A percentile compares a stretch with the other conserved stretches of the same genome.
Conservation (phyloP, 2,113 vertebrate genomes). For the Colossoma macropomum region DNA sequence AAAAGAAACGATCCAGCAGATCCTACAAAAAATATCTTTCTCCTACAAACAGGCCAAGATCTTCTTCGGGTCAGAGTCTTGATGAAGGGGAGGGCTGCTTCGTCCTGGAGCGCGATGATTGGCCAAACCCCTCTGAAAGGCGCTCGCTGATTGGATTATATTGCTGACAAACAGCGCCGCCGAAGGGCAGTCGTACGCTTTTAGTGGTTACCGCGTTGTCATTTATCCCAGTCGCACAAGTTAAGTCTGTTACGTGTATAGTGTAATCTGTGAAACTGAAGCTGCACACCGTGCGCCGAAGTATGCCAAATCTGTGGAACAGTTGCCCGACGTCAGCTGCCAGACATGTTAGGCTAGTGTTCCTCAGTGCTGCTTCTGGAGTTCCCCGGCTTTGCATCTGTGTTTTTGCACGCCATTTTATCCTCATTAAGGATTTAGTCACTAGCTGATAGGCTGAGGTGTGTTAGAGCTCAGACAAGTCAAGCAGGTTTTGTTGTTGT, state of each 20-base stretch:
- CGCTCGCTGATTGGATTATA: constrained; percentile 63
- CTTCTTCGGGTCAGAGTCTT: constrained; percentile 82
- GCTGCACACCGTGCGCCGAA: background rate
- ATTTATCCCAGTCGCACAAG: constrained; percentile 20
- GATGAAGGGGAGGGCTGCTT: constrained; percentile 77
- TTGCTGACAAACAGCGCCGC: constrained; percentile 66
- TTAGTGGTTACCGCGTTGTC: constrained; percentile 66
- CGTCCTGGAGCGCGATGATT: constrained; percentile 67
- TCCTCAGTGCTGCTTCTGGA: background rate
- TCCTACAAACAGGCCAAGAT: constrained; percentile 80
- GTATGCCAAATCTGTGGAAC: background rate
- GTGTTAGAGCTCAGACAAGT: no score
- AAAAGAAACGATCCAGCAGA: constrained; percentile 53
- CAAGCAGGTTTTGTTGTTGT: no score
- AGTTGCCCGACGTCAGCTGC: background rate
- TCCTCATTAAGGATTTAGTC: background rate
- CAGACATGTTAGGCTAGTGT: background rate
- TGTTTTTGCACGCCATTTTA: background rate
- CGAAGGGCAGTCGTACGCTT: constrained; percentile 46
- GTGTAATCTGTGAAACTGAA: background rate
- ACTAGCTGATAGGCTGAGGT: no score
- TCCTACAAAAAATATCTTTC: constrained; percentile 75
- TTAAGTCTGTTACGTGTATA: constrained; percentile 11
- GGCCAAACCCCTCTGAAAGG: constrained; percentile 51
- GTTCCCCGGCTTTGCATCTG: background rate